Conservation (phyloP, 2,888 invertebrate species). For the Julus scanicus region DNA sequence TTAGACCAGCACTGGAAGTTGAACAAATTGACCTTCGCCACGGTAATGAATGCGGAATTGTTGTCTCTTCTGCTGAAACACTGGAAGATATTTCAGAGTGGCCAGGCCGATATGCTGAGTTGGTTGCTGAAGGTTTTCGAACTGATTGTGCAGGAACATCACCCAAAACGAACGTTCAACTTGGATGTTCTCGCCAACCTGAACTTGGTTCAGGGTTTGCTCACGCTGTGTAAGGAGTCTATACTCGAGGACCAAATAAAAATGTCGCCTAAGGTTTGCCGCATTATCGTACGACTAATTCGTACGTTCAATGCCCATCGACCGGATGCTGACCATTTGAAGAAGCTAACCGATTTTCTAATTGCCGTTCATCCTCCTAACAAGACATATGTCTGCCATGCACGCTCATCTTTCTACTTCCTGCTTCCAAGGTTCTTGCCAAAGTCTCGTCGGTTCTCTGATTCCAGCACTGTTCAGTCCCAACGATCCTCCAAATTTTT, state of each 20-base stretch:
- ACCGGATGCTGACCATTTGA: neutral
- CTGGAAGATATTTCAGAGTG: conserved; percentile 46
- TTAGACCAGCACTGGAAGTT: conserved; percentile 27
- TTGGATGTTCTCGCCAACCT: neutral
- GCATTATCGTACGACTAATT: neutral
- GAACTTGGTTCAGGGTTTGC: neutral
- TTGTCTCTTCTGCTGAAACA: conserved; percentile 9
- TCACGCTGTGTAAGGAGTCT: conserved; percentile 17
- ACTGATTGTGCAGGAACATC: conserved; percentile 37
- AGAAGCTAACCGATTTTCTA: conserved; percentile 30
- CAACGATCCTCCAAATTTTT: neutral
- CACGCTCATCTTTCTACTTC: conserved; percentile 53
- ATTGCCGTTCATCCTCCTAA: conserved; percentile 50
- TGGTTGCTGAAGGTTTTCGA: neutral
- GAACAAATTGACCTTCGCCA: conserved; percentile 43
- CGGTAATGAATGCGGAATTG: neutral
- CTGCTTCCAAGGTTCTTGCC: neutral
- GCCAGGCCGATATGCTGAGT: neutral
- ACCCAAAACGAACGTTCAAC: conserved; percentile 41
- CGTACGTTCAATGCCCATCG: neutral
- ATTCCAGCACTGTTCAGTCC: neutral
- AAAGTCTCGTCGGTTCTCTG: neutral
- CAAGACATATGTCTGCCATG: conserved; percentile 46
- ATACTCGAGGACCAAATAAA: neutral
- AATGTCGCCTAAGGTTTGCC: neutral